Percentiles rank a stretch among this genome's conserved stretches.
These are phyloP conservation scores for Bimastos eiseni DNA, from an alignment of 2,888 invertebrate genomes.

Conservation along the genomic window DNA sequence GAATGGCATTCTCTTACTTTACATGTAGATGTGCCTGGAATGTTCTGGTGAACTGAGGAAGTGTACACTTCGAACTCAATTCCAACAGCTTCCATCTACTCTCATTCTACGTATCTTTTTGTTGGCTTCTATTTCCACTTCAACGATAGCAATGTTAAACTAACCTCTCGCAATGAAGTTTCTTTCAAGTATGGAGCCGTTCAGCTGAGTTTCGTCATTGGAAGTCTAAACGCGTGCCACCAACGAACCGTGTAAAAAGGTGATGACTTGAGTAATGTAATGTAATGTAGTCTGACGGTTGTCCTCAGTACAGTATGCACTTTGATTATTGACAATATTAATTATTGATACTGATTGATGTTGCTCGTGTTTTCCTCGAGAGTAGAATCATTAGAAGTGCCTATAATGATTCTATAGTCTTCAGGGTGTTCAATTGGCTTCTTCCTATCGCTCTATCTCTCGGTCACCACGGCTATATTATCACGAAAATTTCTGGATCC, in stretches of 20 bases:
- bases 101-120: constrained; percentile 15
- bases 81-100: not conserved
- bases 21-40: not conserved
- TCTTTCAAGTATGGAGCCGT: not conserved
- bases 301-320: not conserved
- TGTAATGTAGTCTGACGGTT: not conserved
- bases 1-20: not conserved
- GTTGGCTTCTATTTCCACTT: not conserved
- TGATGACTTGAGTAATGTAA: not conserved
- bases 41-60: not conserved
- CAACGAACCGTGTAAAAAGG: not conserved
- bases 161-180: not conserved
- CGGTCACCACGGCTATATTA: not conserved
- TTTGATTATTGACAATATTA: not conserved
- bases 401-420: not conserved
- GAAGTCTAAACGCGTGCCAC: not conserved
- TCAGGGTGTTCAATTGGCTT: not conserved
- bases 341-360: not conserved
- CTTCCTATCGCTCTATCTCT: not conserved
- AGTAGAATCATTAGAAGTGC: not conserved
- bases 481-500: too few species aligned
- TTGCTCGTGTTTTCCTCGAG: not conserved
- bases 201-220: not conserved
- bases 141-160: not conserved
- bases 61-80: not conserved